Evolutionary conservation across 2,113 vertebrate species (phyloP), one percentile per base, ranked within the genome.

Genomic region (Pterocles gutturalis): DNA sequence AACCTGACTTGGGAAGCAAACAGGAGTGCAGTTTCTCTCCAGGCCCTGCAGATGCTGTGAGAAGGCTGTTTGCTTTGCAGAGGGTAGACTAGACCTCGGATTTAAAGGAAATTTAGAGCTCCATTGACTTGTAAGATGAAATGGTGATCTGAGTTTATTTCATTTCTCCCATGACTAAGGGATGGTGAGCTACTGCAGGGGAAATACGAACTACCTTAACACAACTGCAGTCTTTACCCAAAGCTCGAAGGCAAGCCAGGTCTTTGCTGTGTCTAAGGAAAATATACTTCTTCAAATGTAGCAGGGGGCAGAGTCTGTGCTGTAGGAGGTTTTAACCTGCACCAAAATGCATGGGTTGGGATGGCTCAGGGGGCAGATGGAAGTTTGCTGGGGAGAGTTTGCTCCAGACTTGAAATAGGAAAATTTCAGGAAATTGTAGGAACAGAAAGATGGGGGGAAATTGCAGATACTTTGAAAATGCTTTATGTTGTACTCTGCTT

Each of bases 81-180:
- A 90, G 61, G 29, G 31, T 41, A 78, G 72, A 10, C 51, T 43
- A 45, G 45, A 91, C 43, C 76, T 93, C 54, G 79, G 91, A 85
- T 93, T 96, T 94, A 83, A 87, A 97, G 85, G 92, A 92, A 97
- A 96, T 97, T 97, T 97, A 97, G 90, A 96, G 96, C 96, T 97
- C 96, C 83, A 83, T 10, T 97, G 96, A 65, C 73, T 94, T 96
- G 94, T 93, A 90, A 92, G 95, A 95, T 85, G 89, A 92, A 93
- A 92, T 0, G 65, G 83, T 85, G 95, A 65, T 93, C 87, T 83
- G 85, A 75, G 83, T 87, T 95, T 96, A 94, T 90, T 96, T 96
- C 70, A 61, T 92, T 96, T 87, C 85, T 93, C 36, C 81, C 1
- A 4, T 90, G 67, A 55, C 75, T 90, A 64, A 62, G 81, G 85